Evolutionary conservation across 2,113 vertebrate species (phyloP), one percentile per base, ranked within the genome.

Genomic region (Egretta garzetta): DNA sequence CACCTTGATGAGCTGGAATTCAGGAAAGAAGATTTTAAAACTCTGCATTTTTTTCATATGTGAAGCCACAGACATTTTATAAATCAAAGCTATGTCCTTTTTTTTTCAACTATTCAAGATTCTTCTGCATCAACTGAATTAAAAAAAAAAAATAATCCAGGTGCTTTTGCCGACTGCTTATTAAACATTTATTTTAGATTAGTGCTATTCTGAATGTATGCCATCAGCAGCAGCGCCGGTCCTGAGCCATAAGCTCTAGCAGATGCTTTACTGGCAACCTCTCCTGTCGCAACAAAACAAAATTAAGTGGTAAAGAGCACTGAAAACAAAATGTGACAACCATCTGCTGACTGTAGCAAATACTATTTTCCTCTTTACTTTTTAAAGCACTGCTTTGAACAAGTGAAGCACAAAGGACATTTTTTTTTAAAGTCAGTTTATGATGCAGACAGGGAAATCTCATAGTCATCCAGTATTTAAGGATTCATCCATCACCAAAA

Each of bases 1-100:
- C 98, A 98, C 98, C 98, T 98, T 99, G 99, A 99, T 99, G 99
- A 99, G 99, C 99, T 99, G 98, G 97, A 98, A 99, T 97, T 97
- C 98, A 98, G 96, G 93, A 98, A 87, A 96, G 94, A 98, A 98
- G 97, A 97, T 96, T 93, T 97, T 88, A 86, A 96, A 97, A 97
- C 73, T 93, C 80, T 19, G 86, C 77, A 32, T 96, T 97, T 96
- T 93, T 97, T 95, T 90, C 89, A 97, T 68, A 91, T 11, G 2
- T 32, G 50, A 94, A 96, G 67, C 55, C 59, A 94, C 30, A 84
- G 27, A 88, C 74, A 93, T 96, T 97, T 92, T 47, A 28, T 80
- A 96, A 93, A 97, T 96, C 91, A 94, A 95, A 94, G 80, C 86
- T 76, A 89, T 0, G 0, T 41, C 77, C 19, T 62, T 85, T 72